phyloP scores from a whole-genome alignment of 2,888 invertebrate genomes.

The Sarcophaga caerulescens region DNA sequence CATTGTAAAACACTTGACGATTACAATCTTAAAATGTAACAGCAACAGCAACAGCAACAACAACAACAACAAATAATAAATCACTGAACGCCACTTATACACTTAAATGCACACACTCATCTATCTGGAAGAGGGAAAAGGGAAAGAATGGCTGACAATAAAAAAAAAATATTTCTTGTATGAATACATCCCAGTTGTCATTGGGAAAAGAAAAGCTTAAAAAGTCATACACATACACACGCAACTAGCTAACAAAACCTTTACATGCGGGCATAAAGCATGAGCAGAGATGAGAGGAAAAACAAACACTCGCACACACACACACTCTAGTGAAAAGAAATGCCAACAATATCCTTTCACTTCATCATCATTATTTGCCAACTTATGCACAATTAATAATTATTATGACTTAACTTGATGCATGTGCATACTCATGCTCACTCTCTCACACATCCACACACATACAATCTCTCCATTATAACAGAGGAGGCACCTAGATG shows the following conservation, averaged over 20 bases:
- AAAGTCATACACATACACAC: constrained; percentile 15
- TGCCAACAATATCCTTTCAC: constrained; percentile 68
- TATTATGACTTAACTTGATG: constrained; percentile 70
- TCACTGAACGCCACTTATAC: constrained; percentile 67
- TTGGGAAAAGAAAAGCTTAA: not conserved
- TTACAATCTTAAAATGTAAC: constrained; percentile 67
- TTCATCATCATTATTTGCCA: constrained; percentile 75
- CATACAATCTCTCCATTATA: not conserved
- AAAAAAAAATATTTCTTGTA: too few species aligned
- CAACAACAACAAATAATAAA: constrained; percentile 47
- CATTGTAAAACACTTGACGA: constrained; percentile 61
- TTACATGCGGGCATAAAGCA: constrained; percentile 1
- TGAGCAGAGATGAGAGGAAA: not conserved
- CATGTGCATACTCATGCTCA: constrained; percentile 42
- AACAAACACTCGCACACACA: not conserved
- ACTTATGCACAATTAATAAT: constrained; percentile 74
- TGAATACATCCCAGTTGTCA: not conserved
- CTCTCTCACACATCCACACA: not conserved
- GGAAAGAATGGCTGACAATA: too few species aligned
- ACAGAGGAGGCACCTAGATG: not conserved
- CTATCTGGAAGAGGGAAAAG: not conserved
- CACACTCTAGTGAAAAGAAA: constrained; percentile 31
- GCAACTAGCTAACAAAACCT: not conserved
- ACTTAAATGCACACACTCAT: constrained; percentile 61
- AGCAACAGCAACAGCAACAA: not conserved